Percentiles rank a stretch among this genome's conserved stretches.
These are phyloP conservation scores for Corythoichthys intestinalis DNA, from an alignment of 2,113 vertebrate genomes.

Conservation along the genomic window DNA sequence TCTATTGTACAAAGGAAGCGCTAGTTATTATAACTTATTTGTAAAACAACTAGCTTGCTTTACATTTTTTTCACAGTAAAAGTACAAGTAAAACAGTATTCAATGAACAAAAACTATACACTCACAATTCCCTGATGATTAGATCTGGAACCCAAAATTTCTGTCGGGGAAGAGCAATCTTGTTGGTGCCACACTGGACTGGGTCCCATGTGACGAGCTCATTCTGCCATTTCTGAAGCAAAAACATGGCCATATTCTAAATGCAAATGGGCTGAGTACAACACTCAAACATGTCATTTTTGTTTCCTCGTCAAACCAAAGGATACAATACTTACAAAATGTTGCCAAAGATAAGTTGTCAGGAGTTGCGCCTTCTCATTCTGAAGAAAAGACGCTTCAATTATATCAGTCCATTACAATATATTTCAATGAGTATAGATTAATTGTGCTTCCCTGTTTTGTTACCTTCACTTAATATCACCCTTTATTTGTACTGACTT, in stretches of 20 bases:
- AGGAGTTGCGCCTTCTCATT: conserved; percentile 70
- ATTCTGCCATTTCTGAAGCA: conserved; percentile 60
- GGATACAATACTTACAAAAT: conserved; percentile 42
- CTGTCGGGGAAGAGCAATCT: conserved; percentile 56
- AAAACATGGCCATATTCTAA: neutral
- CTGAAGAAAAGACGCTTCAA: conserved; percentile 37
- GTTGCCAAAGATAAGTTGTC: conserved; percentile 60
- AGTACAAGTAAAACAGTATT: no score
- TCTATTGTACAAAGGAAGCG: no score
- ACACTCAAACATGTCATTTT: neutral
- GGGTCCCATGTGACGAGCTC: conserved; percentile 68
- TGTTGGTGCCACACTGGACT: conserved; percentile 45
- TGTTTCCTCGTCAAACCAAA: neutral
- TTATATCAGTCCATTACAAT: neutral
- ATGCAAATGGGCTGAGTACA: neutral
- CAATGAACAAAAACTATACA: conserved; percentile 4
- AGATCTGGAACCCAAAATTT: conserved; percentile 70
- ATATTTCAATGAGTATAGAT: neutral
- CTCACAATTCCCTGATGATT: conserved; percentile 74
- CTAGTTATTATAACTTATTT: no score
- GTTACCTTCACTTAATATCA: neutral
- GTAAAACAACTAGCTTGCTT: no score
- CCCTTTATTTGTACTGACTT: neutral
- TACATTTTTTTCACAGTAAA: no score
- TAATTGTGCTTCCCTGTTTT: neutral